phyloP scores from a whole-genome alignment of 2,113 vertebrate species.

The Heptranchias perlo region DNA sequence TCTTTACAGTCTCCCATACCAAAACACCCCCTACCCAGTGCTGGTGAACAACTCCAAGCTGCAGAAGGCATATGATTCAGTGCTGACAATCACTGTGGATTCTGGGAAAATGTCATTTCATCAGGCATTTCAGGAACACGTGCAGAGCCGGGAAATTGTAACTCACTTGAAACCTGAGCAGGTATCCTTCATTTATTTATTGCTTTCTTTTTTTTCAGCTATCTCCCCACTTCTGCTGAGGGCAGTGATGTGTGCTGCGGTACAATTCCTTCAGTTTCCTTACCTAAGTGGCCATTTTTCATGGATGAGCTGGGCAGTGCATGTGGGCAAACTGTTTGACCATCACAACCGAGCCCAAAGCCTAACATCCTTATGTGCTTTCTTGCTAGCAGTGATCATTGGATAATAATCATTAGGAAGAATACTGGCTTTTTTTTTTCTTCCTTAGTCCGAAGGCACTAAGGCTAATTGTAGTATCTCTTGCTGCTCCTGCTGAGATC shows the following conservation, averaged over 20 bases:
- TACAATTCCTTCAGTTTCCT: not conserved
- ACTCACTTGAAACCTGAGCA: slow-evolving; percentile 52
- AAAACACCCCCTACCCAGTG: slow-evolving; percentile 50
- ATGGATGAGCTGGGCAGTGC: not conserved
- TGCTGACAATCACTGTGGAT: slow-evolving; percentile 64
- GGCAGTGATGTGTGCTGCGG: not conserved
- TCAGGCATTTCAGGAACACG: slow-evolving; percentile 56
- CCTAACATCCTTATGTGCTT: not conserved
- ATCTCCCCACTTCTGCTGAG: not conserved
- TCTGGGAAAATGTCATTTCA: slow-evolving; percentile 57
- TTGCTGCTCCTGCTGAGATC: not conserved
- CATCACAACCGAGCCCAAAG: not conserved
- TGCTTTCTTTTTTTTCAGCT: not conserved
- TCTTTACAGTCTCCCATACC: slow-evolving; percentile 67
- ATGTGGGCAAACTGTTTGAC: not conserved
- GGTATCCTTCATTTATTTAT: slow-evolving; percentile 45
- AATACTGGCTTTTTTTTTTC: not conserved
- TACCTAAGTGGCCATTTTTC: not conserved
- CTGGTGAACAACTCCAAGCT: slow-evolving; percentile 59
- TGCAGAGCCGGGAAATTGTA: slow-evolving; percentile 56
- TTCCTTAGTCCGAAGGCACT: not conserved
- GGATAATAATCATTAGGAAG: not conserved
- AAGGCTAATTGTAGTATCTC: not conserved
- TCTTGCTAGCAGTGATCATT: not conserved
- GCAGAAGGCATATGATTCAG: slow-evolving; percentile 60